phyloP scores from a whole-genome alignment of 2,888 invertebrate genomes.

The Chaetogeoica ovagalla region DNA sequence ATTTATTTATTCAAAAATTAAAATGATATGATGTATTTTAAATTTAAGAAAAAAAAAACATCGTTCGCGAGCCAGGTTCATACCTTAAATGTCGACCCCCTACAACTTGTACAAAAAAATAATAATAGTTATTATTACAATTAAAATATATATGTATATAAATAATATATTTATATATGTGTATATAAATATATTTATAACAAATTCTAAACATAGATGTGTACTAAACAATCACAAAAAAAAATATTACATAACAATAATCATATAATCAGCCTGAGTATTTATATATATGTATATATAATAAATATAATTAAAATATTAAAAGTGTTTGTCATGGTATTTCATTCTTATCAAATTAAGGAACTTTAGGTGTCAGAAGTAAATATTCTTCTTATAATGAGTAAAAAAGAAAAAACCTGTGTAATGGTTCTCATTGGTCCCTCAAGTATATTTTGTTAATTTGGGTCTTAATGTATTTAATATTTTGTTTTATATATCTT shows the following conservation, averaged over 20 bases:
- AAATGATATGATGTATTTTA: constrained; percentile 17
- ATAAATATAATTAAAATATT: constrained; percentile 44
- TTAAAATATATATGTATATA: constrained; percentile 51
- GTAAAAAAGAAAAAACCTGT: constrained; percentile 50
- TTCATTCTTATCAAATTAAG: constrained; percentile 52
- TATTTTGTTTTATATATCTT: constrained; percentile 36
- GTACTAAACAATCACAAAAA: constrained; percentile 51
- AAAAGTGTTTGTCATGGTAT: constrained; percentile 51
- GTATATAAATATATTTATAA: constrained; percentile 46
- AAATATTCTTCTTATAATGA: constrained; percentile 45
- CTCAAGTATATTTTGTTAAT: constrained; percentile 52
- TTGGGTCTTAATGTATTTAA: constrained; percentile 47
- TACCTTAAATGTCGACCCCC: constrained; percentile 36
- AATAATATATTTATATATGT: constrained; percentile 1
- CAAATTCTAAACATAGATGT: constrained; percentile 53
- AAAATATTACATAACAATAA: constrained; percentile 46
- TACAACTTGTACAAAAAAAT: constrained; percentile 52
- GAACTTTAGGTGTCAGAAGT: constrained; percentile 51
- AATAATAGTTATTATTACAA: constrained; percentile 53
- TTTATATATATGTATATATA: constrained; percentile 34
- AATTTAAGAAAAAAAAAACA: constrained; percentile 7
- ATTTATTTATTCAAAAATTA: constrained; percentile 45
- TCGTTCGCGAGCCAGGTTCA: constrained; percentile 40
- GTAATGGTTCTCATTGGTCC: constrained; percentile 47
- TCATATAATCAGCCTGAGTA: constrained; percentile 50